Evolutionary conservation across 64 coral and sea anemone species (phyloP), one percentile per base, ranked within the genome.

Genomic region (Catalaphyllia jardinei): DNA sequence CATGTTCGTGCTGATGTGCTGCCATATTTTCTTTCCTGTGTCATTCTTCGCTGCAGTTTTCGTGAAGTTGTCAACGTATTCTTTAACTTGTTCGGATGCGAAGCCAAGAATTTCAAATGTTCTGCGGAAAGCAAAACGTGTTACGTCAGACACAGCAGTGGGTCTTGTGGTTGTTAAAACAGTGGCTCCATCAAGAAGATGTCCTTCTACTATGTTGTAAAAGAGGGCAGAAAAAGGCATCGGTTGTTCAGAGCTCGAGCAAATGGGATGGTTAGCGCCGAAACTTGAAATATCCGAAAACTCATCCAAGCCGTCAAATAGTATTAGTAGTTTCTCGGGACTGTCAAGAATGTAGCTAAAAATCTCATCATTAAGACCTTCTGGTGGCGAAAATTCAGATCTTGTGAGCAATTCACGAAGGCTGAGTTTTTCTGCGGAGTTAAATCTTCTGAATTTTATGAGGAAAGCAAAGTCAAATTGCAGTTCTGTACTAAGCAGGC

Each of bases 251-350:
- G 1, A 7, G 10, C 54, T 57, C 15, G 10, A 10, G 15, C 15
- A 2, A 57, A 57, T 12, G 54, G 54, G 11, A 10, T 57, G 11
- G 54, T 12, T 57, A 57, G 4, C 50, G 12, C 31, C 1, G 24
- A 51, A 17, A 14, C 19, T 69, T 22, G 27, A 87, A 17, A 49
- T 86, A 10, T 86, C 4, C 20, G 12, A 15, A 13, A 42, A 93
- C 79, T 93, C 91, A 42, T 93, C 91, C n/a, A 93, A 57, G 72
- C 91, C 91, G 51, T 93, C 91, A 57, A 93, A 52, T 31, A 93
- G 49, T 11, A 93, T 72, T 50, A 93, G 39, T 24, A 88, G 76
- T 79, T 63, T 69, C 9, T 69, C 38, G 59, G 91, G 84, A 27
- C 88, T 93, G 3, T 82, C 24, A 13, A 17, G 1, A 49, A 93